These are phyloP conservation scores for Caracal caracal DNA, from an alignment of 2,113 vertebrate genomes.

Conservation along the genomic window DNA sequence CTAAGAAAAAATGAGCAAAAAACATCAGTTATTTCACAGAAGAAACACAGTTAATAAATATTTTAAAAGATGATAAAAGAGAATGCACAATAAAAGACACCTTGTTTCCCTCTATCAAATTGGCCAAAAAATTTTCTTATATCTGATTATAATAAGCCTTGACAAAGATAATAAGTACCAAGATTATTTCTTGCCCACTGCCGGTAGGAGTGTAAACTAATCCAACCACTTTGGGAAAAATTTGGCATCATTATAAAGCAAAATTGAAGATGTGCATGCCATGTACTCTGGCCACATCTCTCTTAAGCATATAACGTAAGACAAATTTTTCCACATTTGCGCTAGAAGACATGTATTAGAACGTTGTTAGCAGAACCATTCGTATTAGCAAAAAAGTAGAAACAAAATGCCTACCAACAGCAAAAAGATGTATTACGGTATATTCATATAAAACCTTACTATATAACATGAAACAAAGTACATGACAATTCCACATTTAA, in stretches of 20 bases:
- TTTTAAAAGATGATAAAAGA: neutral
- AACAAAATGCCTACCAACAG: constrained; percentile 6
- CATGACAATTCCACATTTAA: neutral
- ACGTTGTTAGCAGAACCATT: neutral
- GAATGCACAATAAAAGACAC: neutral
- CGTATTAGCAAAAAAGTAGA: constrained; percentile 12
- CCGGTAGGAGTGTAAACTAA: neutral
- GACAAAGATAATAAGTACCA: neutral
- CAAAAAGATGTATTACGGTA: neutral
- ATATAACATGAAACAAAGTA: neutral
- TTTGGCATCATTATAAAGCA: neutral
- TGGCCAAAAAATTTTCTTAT: neutral
- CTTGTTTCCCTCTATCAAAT: neutral
- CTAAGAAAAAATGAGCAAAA: constrained; percentile 4
- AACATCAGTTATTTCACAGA: neutral
- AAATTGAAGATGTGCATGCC: neutral
- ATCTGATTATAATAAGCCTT: neutral
- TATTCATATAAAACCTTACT: neutral
- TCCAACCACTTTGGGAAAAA: neutral
- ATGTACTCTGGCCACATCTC: neutral
- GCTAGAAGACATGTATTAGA: neutral
- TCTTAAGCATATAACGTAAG: neutral
- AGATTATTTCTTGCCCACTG: neutral
- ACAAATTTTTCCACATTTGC: constrained; percentile 12
- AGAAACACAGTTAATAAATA: constrained; percentile 37